phyloP scores from a whole-genome alignment of 2,113 vertebrate species.

The Prionailurus bengalensis region DNA sequence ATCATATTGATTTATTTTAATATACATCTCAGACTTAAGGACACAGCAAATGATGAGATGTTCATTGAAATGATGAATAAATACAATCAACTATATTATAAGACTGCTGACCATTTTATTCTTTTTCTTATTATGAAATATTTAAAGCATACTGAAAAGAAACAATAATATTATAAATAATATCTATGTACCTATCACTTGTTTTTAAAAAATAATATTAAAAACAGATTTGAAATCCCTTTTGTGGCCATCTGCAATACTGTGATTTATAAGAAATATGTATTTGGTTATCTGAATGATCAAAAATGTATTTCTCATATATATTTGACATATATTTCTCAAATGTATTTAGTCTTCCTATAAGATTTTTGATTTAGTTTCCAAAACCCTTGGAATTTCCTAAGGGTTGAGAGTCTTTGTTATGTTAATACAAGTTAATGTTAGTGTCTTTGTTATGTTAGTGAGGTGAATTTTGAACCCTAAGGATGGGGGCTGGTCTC shows the following conservation, averaged over 20 bases:
- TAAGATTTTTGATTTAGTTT: background rate
- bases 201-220: conserved; percentile 37
- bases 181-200: background rate
- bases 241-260: background rate
- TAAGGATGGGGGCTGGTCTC: background rate
- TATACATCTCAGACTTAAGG: background rate
- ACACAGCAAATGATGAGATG: background rate
- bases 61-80: conserved; percentile 16
- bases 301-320: background rate
- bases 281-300: background rate
- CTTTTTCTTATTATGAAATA: conserved; percentile 33
- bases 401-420: background rate
- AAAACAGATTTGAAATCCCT: background rate
- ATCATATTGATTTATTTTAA: background rate
- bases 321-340: background rate
- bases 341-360: background rate
- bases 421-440: background rate
- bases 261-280: background rate
- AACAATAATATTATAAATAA: background rate
- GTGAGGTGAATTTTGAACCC: background rate
- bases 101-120: background rate
- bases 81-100: background rate
- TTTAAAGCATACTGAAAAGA: conserved; percentile 7
- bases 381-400: background rate
- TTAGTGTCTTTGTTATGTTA: background rate